Conservation (phyloP, 2,888 invertebrate genomes). For the Trilocha varians region DNA sequence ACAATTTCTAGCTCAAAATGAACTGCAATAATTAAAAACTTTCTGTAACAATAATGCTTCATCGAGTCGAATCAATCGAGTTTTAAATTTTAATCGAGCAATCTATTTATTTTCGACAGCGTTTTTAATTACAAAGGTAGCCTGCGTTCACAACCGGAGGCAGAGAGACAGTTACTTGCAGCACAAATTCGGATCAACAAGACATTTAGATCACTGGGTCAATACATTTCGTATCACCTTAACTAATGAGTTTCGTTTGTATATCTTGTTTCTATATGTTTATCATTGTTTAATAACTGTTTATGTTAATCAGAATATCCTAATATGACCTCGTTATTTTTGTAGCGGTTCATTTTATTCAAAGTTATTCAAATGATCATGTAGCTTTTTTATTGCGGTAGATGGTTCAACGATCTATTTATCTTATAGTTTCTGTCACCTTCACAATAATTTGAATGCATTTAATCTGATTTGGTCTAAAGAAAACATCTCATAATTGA, state of each 20-base stretch:
- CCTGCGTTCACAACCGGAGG: not conserved
- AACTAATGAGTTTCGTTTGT: slow-evolving; percentile 2
- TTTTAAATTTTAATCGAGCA: not conserved
- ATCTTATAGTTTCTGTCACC: no score
- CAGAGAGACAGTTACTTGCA: not conserved
- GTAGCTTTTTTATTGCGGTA: not conserved
- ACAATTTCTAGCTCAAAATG: no score
- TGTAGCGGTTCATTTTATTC: not conserved
- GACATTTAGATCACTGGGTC: slow-evolving; percentile 5
- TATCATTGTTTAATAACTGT: not conserved
- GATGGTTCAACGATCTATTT: no score
- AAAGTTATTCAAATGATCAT: not conserved
- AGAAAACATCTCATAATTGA: no score
- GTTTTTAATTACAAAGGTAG: not conserved
- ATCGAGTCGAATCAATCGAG: no score
- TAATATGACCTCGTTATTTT: not conserved
- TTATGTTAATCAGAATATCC: not conserved
- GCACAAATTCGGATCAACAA: not conserved
- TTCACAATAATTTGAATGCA: no score
- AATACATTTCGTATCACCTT: slow-evolving; percentile 3
- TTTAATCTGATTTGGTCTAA: no score
- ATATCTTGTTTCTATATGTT: not conserved
- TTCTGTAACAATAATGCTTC: no score
- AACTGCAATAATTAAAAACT: no score
- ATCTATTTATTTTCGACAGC: not conserved